These are phyloP conservation scores for Dolomedes plantarius DNA, from an alignment of 2,888 invertebrate species.

Conservation along the genomic window DNA sequence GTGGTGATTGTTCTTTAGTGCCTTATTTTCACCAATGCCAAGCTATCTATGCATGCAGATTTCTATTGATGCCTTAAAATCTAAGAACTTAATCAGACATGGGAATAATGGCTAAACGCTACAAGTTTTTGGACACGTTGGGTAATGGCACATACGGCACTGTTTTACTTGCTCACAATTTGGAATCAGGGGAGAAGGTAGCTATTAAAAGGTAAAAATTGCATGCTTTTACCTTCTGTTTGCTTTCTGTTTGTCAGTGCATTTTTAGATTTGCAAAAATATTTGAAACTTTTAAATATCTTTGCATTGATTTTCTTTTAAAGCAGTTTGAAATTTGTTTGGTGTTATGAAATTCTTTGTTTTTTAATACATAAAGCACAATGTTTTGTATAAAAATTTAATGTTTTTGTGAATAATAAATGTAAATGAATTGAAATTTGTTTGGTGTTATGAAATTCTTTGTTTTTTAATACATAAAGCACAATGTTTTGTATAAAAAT, in stretches of 20 bases:
- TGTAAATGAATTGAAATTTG: too few relatives aligned
- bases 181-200: constrained; percentile 94
- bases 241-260: background rate
- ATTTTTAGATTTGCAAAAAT: too few relatives aligned
- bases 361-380: too few relatives aligned
- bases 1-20: constrained; percentile 57
- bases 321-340: too few relatives aligned
- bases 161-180: constrained; percentile 94
- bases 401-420: too few relatives aligned
- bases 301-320: too few relatives aligned
- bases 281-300: too few relatives aligned
- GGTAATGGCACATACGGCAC: constrained; percentile 99
- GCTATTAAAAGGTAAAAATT: constrained; percentile 73
- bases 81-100: constrained; percentile 16
- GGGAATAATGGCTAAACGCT: constrained; percentile 86
- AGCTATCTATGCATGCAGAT: constrained; percentile 45
- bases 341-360: too few relatives aligned
- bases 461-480: too few relatives aligned
- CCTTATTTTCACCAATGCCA: constrained; percentile 35
- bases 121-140: constrained; percentile 92
- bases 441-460: too few relatives aligned
- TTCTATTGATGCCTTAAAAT: constrained; percentile 26
- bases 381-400: too few relatives aligned
- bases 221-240: constrained; percentile 20
- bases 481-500: too few relatives aligned